A percentile compares a stretch with the other conserved stretches of the same genome.
These are phyloP conservation scores for Cranoglanis bouderius DNA, from an alignment of 2,113 vertebrate genomes.

Conservation along the genomic window DNA sequence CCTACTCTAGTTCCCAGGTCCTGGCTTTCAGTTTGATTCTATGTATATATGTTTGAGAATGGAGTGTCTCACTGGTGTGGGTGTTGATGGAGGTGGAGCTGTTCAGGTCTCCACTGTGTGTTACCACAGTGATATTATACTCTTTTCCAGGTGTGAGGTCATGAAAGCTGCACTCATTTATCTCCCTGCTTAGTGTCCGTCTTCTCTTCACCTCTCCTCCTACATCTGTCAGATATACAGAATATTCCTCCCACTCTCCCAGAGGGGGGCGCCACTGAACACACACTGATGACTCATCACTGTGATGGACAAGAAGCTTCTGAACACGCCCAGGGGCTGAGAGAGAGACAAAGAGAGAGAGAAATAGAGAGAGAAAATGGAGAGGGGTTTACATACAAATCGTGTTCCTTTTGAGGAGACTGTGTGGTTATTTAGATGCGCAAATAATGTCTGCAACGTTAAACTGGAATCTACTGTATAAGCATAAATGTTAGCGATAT, in stretches of 20 bases:
- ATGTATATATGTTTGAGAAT: background rate
- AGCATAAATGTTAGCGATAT: background rate
- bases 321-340: slow-evolving; percentile 83
- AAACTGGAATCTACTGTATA: background rate
- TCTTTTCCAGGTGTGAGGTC: slow-evolving; percentile 79
- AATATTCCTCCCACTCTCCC: slow-evolving; percentile 85
- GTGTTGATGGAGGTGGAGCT: slow-evolving; percentile 78
- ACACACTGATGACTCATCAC: slow-evolving; percentile 80
- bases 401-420: background rate
- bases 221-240: slow-evolving; percentile 71
- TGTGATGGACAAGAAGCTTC: slow-evolving; percentile 80
- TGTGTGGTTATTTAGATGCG: background rate
- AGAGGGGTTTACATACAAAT: background rate
- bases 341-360: slow-evolving; percentile 18
- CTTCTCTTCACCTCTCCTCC: slow-evolving; percentile 65
- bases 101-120: slow-evolving; percentile 82
- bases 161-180: slow-evolving; percentile 82
- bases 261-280: slow-evolving; percentile 79
- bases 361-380: background rate
- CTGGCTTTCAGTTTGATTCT: background rate
- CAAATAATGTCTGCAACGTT: background rate
- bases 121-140: slow-evolving; percentile 79
- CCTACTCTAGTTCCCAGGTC: background rate
- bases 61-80: slow-evolving; percentile 78
- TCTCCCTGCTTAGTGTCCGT: slow-evolving; percentile 73